Percentiles rank a stretch among this genome's conserved stretches.
These are phyloP conservation scores for Camponotus vicinus DNA, from an alignment of 1,140 invertebrate species.

Conservation along the genomic window DNA sequence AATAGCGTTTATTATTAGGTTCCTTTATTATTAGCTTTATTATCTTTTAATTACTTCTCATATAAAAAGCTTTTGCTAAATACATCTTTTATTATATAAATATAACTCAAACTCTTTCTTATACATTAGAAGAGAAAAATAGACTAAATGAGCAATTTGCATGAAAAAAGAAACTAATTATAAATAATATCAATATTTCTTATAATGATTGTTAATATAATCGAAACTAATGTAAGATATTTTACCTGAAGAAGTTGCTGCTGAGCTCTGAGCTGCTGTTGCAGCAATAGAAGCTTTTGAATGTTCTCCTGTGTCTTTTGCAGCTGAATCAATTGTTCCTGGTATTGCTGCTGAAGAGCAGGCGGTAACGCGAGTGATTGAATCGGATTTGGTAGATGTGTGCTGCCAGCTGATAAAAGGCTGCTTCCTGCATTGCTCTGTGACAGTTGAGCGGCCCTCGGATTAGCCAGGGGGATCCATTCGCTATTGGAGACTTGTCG, in stretches of 20 bases:
- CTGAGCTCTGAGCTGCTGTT: slow-evolving; percentile 82
- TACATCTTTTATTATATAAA: background rate
- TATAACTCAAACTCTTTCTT: background rate
- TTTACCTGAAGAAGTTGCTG: slow-evolving; percentile 82
- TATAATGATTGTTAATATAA: background rate
- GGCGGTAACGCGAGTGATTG: slow-evolving; percentile 77
- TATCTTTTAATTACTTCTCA: background rate
- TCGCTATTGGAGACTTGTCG: slow-evolving; percentile 83
- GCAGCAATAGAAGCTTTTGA: slow-evolving; percentile 80
- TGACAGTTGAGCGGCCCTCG: slow-evolving; percentile 67
- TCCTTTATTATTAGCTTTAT: no score
- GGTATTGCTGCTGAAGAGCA: slow-evolving; percentile 82
- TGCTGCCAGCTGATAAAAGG: background rate
- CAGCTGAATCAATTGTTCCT: slow-evolving; percentile 82
- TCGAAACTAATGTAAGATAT: background rate
- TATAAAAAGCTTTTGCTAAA: background rate
- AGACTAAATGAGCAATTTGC: background rate
- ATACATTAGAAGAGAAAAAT: background rate
- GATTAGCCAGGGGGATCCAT: slow-evolving; percentile 83
- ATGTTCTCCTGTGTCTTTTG: slow-evolving; percentile 85
- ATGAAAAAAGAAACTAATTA: background rate
- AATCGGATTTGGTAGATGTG: slow-evolving; percentile 56
- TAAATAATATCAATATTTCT: background rate
- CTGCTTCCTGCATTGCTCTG: slow-evolving; percentile 26
- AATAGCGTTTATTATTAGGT: background rate